A percentile compares a stretch with the other conserved stretches of the same genome.
phyloP scores from a whole-genome alignment of 2,113 vertebrate genomes.

The Aptenodytes patagonicus region DNA sequence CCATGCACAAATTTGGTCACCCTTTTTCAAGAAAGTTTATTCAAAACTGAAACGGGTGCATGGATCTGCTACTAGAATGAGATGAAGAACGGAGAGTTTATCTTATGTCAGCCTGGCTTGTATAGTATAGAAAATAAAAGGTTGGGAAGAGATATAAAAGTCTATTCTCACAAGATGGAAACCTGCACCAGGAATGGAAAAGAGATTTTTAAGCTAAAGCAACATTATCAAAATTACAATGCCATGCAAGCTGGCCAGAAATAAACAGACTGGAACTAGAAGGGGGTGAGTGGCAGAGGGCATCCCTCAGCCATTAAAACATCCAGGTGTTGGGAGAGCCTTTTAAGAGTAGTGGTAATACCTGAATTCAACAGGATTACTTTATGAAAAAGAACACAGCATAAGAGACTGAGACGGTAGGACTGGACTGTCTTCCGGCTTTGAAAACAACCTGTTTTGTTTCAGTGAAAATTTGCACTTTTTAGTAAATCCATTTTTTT shows the following conservation, averaged over 20 bases:
- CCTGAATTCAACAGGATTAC: neutral
- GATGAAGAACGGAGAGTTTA: neutral
- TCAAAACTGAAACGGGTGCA: neutral
- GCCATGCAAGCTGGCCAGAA: neutral
- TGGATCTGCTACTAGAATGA: neutral
- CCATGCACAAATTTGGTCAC: neutral
- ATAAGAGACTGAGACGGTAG: neutral
- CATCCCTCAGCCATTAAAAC: neutral
- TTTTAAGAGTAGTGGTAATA: neutral
- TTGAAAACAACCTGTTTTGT: neutral
- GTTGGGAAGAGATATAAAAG: neutral
- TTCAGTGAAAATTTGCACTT: neutral
- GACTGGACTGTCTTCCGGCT: neutral
- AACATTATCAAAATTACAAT: neutral
- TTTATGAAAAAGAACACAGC: neutral
- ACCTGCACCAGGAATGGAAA: neutral
- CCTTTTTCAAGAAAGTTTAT: neutral
- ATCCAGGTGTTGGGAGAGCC: neutral
- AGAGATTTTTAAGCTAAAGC: neutral
- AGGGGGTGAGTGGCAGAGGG: rapidly evolving
- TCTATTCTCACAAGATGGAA: neutral
- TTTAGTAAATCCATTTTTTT: neutral
- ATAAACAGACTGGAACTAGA: neutral
- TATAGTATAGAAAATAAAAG: neutral
- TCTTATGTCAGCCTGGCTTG: neutral